Conservation (phyloP, 2,113 vertebrate genomes). For the Lota lota region DNA sequence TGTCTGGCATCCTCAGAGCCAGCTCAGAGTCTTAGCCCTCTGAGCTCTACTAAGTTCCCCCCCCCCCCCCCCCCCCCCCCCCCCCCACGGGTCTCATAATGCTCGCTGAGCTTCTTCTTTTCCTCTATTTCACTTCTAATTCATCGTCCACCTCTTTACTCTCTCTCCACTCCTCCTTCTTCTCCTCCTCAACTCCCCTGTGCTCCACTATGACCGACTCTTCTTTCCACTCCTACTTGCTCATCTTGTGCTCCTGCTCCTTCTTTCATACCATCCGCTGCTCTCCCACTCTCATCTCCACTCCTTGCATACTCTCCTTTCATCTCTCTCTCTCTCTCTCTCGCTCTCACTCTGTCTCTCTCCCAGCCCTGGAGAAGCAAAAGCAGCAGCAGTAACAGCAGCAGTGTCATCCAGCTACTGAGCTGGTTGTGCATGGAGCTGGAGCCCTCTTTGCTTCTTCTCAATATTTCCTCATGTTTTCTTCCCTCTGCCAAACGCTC, state of each 20-base stretch:
- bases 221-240: not conserved
- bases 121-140: not conserved
- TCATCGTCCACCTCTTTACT: not conserved
- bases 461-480: not conserved
- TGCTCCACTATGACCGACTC: not conserved
- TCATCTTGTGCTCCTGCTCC: not conserved
- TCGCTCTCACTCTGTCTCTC: conserved; percentile 16
- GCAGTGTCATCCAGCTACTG: conserved; percentile 37
- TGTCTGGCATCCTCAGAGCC: too few relatives aligned
- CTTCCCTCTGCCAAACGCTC: not conserved
- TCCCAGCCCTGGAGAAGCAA: conserved; percentile 30
- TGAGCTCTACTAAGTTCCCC: not conserved
- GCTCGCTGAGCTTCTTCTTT: not conserved
- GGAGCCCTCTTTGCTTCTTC: conserved; percentile 17
- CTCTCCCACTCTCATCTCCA: conserved; percentile 20
- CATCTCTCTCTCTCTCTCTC: conserved; percentile 29
- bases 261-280: not conserved
- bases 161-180: not conserved
- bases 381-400: conserved; percentile 24
- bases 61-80: not conserved
- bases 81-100: not conserved
- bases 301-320: not conserved
- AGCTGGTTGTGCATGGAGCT: conserved; percentile 36
- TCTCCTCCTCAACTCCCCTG: not conserved
- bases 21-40: conserved; percentile 13